These are phyloP conservation scores for Tanaodytes sp. DNA, from an alignment of 2,888 invertebrate genomes.

Conservation along the genomic window DNA sequence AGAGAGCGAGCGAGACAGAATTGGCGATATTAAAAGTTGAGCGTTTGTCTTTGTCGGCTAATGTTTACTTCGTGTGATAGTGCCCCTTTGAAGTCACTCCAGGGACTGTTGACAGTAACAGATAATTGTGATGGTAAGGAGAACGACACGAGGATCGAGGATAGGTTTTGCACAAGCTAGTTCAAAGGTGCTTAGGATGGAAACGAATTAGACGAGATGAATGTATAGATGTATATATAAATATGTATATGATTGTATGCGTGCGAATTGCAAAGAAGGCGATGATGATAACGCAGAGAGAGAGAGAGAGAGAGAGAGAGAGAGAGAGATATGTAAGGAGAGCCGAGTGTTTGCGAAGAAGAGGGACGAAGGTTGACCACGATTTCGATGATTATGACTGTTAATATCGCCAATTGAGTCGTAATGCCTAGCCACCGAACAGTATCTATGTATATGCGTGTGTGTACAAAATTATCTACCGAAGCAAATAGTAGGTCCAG, in stretches of 20 bases:
- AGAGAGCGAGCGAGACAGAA: constrained; percentile 2
- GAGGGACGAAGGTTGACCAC: neutral
- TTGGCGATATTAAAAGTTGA: constrained; percentile 32
- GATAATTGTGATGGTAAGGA: too few relatives aligned
- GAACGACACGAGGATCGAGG: too few relatives aligned
- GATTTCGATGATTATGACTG: constrained; percentile 1
- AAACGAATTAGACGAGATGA: too few relatives aligned
- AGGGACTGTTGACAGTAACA: too few relatives aligned
- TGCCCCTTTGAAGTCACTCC: neutral
- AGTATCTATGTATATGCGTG: constrained; percentile 28
- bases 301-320: constrained; percentile 1
- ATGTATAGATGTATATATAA: too few relatives aligned
- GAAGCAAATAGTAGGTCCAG: constrained; percentile 55
- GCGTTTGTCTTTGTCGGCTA: constrained; percentile 4
- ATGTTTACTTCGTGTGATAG: neutral
- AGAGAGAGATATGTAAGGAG: too few relatives aligned
- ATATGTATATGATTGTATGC: too few relatives aligned
- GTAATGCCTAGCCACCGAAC: constrained; percentile 39
- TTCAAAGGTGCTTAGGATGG: too few relatives aligned
- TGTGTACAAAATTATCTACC: constrained; percentile 41
- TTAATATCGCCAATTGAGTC: constrained; percentile 26
- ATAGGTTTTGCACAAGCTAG: too few relatives aligned
- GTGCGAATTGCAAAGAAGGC: too few relatives aligned
- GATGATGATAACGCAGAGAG: neutral
- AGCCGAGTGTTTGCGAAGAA: neutral